Evolutionary conservation across 2,888 invertebrate genomes (phyloP).

Genomic region (Carabus problematicus): DNA sequence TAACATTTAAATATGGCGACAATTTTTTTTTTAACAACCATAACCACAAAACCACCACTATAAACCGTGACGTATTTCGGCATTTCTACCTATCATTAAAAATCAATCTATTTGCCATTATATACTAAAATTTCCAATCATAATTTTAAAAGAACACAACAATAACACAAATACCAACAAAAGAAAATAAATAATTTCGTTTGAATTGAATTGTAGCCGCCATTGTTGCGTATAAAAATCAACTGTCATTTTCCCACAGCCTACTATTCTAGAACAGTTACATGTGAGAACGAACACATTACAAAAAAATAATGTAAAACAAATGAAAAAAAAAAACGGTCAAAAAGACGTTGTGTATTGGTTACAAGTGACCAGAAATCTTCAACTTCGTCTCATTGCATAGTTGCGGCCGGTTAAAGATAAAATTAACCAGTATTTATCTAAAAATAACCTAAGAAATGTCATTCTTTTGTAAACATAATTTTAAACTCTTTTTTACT

Average conservation of each 20-base stretch:
- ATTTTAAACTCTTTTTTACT: neutral
- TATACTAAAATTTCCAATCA: too few species aligned
- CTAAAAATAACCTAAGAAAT: slow-evolving; percentile 11
- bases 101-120: too few species aligned
- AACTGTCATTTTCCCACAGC: slow-evolving; percentile 23
- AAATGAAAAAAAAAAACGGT: slow-evolving; percentile 1
- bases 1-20: too few species aligned
- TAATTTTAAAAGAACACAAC: too few species aligned
- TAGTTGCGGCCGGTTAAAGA: slow-evolving; percentile 9
- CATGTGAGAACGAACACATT: neutral
- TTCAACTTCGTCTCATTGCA: neutral
- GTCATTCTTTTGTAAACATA: neutral
- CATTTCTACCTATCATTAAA: too few species aligned
- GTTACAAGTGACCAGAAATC: slow-evolving; percentile 4
- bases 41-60: too few species aligned
- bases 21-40: too few species aligned
- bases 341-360: neutral
- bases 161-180: too few species aligned
- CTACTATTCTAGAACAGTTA: slow-evolving; percentile 22
- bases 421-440: slow-evolving; percentile 4
- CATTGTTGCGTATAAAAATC: slow-evolving; percentile 2
- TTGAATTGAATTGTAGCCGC: neutral
- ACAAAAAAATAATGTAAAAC: neutral
- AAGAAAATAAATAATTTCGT: slow-evolving; percentile 6
- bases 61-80: too few species aligned